These are phyloP conservation scores for Diceros bicornis DNA, from an alignment of 2,797 vertebrate species.

Conservation along the genomic window DNA sequence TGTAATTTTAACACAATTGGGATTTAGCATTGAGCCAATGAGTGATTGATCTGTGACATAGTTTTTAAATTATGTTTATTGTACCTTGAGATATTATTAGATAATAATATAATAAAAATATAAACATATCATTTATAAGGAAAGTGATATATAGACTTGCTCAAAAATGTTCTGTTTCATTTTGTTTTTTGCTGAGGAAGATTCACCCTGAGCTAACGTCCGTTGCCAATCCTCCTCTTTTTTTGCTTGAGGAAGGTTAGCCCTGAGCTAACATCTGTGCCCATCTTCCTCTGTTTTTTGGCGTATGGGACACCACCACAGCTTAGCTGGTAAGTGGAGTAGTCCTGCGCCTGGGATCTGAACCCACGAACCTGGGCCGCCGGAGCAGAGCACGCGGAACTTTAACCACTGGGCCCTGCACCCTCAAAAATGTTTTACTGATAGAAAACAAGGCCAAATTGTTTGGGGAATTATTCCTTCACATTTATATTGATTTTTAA, in stretches of 20 bases:
- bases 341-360: too few species aligned
- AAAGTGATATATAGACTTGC: not conserved
- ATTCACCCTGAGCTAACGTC: too few species aligned
- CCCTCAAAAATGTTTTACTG: not conserved
- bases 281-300: too few species aligned
- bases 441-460: not conserved
- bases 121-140: not conserved
- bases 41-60: not conserved
- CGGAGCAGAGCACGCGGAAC: too few species aligned
- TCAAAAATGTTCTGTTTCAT: not conserved
- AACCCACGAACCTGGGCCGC: too few species aligned
- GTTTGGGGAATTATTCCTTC: constrained; percentile 20
- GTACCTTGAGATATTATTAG: not conserved
- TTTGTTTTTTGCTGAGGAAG: too few species aligned
- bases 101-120: not conserved
- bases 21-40: not conserved
- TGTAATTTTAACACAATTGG: not conserved
- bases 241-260: too few species aligned
- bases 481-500: not conserved
- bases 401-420: too few species aligned
- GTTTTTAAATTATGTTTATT: constrained; percentile 41
- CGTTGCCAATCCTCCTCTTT: too few species aligned
- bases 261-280: too few species aligned
- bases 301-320: too few species aligned
- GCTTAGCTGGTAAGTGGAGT: too few species aligned